phyloP scores from a whole-genome alignment of 2,888 invertebrate species.

The Aporophyla nigra region DNA sequence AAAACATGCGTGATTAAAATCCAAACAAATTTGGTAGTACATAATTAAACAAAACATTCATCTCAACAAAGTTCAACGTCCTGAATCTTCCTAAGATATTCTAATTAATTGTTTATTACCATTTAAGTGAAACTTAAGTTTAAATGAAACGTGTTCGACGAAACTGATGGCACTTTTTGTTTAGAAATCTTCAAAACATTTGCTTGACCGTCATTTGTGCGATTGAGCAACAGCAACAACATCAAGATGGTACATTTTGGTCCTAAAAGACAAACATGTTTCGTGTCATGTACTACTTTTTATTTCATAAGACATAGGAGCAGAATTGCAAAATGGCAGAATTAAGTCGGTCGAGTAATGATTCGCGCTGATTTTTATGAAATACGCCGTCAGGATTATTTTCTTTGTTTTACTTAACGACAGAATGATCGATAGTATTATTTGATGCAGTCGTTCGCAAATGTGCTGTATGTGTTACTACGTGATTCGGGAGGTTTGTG shows the following conservation, averaged over 20 bases:
- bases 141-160: background rate
- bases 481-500: constrained; percentile 67
- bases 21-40: constrained; percentile 68
- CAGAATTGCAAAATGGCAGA: constrained; percentile 77
- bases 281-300: constrained; percentile 75
- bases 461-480: constrained; percentile 74
- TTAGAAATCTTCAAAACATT: constrained; percentile 11
- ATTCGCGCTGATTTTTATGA: constrained; percentile 84
- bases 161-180: constrained; percentile 4
- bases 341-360: constrained; percentile 84
- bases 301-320: constrained; percentile 79
- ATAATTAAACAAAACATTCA: constrained; percentile 69
- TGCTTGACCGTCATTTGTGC: constrained; percentile 11
- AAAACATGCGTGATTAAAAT: constrained; percentile 66
- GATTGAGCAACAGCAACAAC: constrained; percentile 47
- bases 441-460: constrained; percentile 79
- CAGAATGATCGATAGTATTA: constrained; percentile 76
- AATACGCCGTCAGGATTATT: constrained; percentile 76
- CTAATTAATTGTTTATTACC: constrained; percentile 14
- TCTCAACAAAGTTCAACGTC: constrained; percentile 64
- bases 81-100: constrained; percentile 17
- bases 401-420: constrained; percentile 79
- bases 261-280: constrained; percentile 65
- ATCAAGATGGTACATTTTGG: constrained; percentile 56
- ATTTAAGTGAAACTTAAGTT: constrained; percentile 10